phyloP scores from a whole-genome alignment of 2,888 invertebrate genomes.

The Embidobia sp. region DNA sequence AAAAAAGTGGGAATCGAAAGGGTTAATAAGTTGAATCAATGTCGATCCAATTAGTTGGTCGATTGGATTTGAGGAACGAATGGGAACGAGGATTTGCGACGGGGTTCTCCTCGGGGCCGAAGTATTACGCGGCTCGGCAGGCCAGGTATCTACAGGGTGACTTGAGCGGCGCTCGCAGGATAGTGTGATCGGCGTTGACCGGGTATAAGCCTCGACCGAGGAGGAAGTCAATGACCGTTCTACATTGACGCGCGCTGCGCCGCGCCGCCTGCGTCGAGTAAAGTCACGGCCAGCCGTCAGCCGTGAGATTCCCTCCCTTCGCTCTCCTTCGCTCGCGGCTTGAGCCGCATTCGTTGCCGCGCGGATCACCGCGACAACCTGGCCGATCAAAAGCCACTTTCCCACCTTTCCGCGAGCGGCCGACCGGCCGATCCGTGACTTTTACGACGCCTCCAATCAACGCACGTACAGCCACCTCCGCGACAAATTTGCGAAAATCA shows the following conservation, averaged over 20 bases:
- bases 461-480: slow-evolving; percentile 39
- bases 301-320: slow-evolving; percentile 80
- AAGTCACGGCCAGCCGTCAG: slow-evolving; percentile 81
- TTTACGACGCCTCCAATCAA: slow-evolving; percentile 42
- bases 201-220: slow-evolving; percentile 64
- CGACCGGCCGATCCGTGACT: slow-evolving; percentile 50
- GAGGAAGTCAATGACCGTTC: slow-evolving; percentile 81
- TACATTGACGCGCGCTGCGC: slow-evolving; percentile 81
- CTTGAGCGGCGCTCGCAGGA: slow-evolving; percentile 54
- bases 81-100: slow-evolving; percentile 27
- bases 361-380: slow-evolving; percentile 66
- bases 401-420: slow-evolving; percentile 41
- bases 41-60: too few species aligned
- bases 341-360: slow-evolving; percentile 68
- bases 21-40: too few species aligned
- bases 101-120: slow-evolving; percentile 14
- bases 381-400: slow-evolving; percentile 63
- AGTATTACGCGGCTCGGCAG: slow-evolving; percentile 40
- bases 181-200: slow-evolving; percentile 58
- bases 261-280: slow-evolving; percentile 78
- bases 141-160: slow-evolving; percentile 60
- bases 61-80: too few species aligned
- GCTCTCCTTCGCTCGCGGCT: slow-evolving; percentile 71
- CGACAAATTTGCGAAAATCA: slow-evolving; percentile 38
- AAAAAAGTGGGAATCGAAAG: too few species aligned